Base-by-base conservation (phyloP, 2,888 invertebrate genomes). In the Xylophagus ater region DNA sequence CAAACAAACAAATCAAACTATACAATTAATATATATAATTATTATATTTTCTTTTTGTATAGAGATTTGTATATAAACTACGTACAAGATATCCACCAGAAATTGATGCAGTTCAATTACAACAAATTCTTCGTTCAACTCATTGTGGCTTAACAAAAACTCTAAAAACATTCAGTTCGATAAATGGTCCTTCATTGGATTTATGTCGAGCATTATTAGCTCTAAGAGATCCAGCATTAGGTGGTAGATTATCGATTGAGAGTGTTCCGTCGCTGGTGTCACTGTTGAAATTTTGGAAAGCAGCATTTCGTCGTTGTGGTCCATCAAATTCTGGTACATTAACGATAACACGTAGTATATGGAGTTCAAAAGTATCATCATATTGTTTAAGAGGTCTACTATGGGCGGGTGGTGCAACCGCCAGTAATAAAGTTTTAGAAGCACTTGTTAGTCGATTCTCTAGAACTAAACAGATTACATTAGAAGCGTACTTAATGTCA, bases 391-490 rank as follows among this genome's bases (percentile, higher is more conserved):
- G 73, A 59, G 73, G 74, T 47, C 70, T 74, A 49, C 60, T 81
- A 46, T 71, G 78, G 76, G 78, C 81, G 57, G 79, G 81, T 23
- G 73, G 77, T 15, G 71, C 74, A 52, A 74, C 71, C 49, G 80
- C 81, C 43, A 77, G 77, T 62, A 82, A 79, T 65, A 83, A 81
- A 67, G 82, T 82, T 36, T 69, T 81, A 48, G 81, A 81, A 67
- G 76, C 78, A 55, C 63, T 80, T 40, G 76, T 80, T 46, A 64
- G 78, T 49, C 65, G 80, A 47, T 80, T 74, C 65, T 73, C 78
- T 46, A 73, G 73, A 12, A 40, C 41, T 26, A 42, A 40, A 29
- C 44, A 46, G 30, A 49, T 51, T 12, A 68, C 73, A 2, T 69
- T 74, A 3, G 77, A 77, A 55, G 71, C 71, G 43, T 78, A 73